phyloP scores from a whole-genome alignment of 2,797 vertebrate genomes.

The Oreochromis mossambicus region DNA sequence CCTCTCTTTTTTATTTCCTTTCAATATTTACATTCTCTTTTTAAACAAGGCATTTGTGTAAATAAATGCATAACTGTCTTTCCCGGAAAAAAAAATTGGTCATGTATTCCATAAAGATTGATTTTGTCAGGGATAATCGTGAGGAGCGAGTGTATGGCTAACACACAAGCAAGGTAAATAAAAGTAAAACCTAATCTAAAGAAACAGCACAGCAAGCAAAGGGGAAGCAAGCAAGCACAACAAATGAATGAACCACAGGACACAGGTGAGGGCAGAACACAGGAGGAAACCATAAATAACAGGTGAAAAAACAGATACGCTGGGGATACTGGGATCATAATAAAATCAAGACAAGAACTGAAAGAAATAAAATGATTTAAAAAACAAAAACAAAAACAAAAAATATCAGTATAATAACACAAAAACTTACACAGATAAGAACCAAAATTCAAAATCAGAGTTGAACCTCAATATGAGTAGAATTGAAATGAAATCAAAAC shows the following conservation, averaged over 20 bases:
- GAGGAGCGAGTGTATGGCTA: accelerated
- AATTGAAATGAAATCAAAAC: neutral
- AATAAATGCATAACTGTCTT: neutral
- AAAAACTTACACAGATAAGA: neutral
- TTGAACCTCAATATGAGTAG: neutral
- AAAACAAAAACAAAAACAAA: neutral
- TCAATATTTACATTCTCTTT: neutral
- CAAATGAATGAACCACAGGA: neutral
- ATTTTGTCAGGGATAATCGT: accelerated
- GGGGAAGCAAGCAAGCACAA: neutral
- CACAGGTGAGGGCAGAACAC: neutral
- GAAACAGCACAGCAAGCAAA: neutral
- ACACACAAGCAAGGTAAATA: neutral
- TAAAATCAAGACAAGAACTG: accelerated
- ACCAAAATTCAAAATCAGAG: neutral
- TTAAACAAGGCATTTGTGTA: neutral
- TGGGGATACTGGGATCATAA: neutral
- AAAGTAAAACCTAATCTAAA: neutral
- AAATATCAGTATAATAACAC: neutral
- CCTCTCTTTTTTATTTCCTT: neutral
- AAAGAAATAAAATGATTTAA: neutral
- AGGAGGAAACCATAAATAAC: neutral
- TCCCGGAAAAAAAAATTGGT: accelerated
- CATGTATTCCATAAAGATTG: accelerated
- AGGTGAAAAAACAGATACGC: neutral